Percentiles rank a stretch among this genome's conserved stretches.
These are phyloP conservation scores for Drepanosiphum platanoidis DNA, from an alignment of 2,888 invertebrate genomes.

Conservation along the genomic window DNA sequence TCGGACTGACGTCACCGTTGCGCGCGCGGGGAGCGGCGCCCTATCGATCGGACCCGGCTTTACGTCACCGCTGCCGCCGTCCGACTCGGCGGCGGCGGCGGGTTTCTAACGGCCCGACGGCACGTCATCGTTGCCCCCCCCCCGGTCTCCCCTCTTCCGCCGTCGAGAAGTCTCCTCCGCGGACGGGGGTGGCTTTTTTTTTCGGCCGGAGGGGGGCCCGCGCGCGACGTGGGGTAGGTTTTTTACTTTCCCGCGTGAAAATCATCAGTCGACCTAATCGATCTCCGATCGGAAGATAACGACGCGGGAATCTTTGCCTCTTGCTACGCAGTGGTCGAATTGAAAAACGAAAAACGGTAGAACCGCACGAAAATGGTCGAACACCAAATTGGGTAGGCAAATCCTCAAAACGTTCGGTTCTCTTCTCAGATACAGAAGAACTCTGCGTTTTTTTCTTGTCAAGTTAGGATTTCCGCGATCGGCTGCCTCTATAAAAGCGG, in stretches of 20 bases:
- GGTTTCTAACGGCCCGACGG: not conserved
- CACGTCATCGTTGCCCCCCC: conserved; percentile 23
- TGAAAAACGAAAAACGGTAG: too few species aligned
- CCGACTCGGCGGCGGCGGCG: not conserved
- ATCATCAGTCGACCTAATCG: not conserved
- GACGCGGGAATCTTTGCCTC: not conserved
- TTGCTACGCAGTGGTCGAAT: too few species aligned
- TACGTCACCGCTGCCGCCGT: conserved; percentile 18
- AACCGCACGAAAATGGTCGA: too few species aligned
- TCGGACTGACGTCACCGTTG: conserved; percentile 24
- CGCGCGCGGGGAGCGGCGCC: conserved; percentile 37
- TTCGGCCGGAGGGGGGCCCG: too few species aligned
- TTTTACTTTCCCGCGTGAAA: not conserved
- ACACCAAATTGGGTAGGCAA: too few species aligned
- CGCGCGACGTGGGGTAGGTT: conserved; percentile 37
- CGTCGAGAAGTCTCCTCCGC: too few species aligned
- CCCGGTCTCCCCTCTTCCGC: not conserved
- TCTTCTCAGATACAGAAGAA: too few species aligned
- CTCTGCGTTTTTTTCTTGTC: too few species aligned
- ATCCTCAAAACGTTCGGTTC: too few species aligned
- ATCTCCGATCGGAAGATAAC: not conserved
- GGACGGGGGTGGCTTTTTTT: not conserved
- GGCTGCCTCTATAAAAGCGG: too few species aligned
- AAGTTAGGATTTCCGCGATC: too few species aligned
- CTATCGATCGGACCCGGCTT: conserved; percentile 27